Evolutionary conservation across 2,797 vertebrate genomes (phyloP).

Genomic region (Thaleichthys pacificus): DNA sequence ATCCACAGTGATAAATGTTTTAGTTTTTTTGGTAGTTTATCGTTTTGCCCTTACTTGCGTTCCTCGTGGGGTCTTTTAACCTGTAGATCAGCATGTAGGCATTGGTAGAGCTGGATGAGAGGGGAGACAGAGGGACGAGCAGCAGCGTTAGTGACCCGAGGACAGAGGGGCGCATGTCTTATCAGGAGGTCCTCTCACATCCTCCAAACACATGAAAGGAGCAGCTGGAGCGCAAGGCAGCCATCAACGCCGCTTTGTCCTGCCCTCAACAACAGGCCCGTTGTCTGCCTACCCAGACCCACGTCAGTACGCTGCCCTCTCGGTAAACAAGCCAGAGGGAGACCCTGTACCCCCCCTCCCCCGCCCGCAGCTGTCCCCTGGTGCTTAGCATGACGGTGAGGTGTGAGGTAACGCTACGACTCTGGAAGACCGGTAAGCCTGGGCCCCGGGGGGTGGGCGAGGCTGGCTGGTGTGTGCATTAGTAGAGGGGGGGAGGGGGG

Average conservation of each 20-base stretch:
- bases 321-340: constrained; percentile 10
- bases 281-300: constrained; percentile 13
- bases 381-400: neutral
- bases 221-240: neutral
- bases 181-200: neutral
- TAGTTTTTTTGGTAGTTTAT: neutral
- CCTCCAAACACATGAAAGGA: neutral
- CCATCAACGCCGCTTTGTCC: constrained; percentile 32
- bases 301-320: constrained; percentile 14
- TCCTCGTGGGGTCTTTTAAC: constrained; percentile 91
- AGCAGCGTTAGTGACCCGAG: neutral
- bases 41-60: constrained; percentile 87
- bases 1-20: neutral
- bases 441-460: no score
- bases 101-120: constrained; percentile 89
- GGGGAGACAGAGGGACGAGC: constrained; percentile 1
- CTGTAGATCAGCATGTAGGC: constrained; percentile 99
- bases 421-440: no score
- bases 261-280: constrained; percentile 11
- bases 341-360: neutral
- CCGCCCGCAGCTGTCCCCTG: neutral
- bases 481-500: constrained; percentile 1
- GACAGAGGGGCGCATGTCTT: neutral
- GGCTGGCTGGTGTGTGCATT: neutral
- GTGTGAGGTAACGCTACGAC: neutral